A percentile compares a stretch with the other conserved stretches of the same genome.
These are phyloP conservation scores for Ispidina picta DNA, from an alignment of 2,797 vertebrate genomes.

Conservation along the genomic window DNA sequence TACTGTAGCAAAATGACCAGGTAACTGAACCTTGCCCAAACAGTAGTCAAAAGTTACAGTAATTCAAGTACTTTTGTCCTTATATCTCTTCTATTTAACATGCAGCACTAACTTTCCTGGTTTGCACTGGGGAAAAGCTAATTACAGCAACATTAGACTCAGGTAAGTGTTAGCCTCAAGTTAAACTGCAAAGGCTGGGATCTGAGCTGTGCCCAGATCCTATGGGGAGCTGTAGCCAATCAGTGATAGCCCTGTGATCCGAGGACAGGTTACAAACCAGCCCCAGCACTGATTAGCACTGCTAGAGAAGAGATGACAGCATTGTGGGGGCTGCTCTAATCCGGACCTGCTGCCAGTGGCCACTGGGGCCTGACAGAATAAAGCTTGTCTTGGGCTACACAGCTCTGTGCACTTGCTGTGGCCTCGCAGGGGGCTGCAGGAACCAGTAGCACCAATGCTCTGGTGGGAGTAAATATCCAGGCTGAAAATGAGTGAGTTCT, in stretches of 20 bases:
- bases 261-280: not conserved
- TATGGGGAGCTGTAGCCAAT: not conserved
- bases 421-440: not conserved
- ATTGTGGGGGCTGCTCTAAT: not conserved
- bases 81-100: not conserved
- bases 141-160: not conserved
- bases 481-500: not conserved
- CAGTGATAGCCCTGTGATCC: not conserved
- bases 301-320: not conserved
- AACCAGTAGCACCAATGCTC: fast-evolving
- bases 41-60: not conserved
- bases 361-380: not conserved
- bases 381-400: not conserved
- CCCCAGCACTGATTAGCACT: not conserved
- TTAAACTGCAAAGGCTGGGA: not conserved
- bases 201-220: not conserved
- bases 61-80: not conserved
- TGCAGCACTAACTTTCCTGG: not conserved
- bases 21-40: not conserved
- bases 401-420: not conserved
- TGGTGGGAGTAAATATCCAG: not conserved
- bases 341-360: not conserved
- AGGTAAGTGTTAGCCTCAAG: not conserved
- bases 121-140: not conserved
- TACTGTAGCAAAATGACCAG: not conserved